Base-by-base conservation (phyloP, 1,140 invertebrate genomes). In the Ditylenchus dipsaci region DNA sequence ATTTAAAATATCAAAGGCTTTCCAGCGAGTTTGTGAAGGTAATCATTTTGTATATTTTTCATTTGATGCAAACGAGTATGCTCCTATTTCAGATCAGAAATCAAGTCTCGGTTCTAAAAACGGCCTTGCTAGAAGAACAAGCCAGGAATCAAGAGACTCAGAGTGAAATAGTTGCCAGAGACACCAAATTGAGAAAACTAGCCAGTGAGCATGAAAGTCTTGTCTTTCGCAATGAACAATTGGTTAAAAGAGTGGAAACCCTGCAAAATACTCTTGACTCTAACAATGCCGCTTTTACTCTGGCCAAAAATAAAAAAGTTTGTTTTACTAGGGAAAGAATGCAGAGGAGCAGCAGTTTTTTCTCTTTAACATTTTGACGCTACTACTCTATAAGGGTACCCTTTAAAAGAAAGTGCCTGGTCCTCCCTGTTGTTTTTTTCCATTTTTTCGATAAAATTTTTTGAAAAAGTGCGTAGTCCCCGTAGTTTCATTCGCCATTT, bases 201-300 rank as follows among this genome's bases (percentile, higher is more conserved):
- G 43, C 72, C 15, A 38, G 49, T 19, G 76, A 78, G 70, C 77
- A 77, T 59, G 76, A 78, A 23, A 65, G 71, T n/a, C 66, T 78
- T 3, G 65, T 58, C 1, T 78, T 78, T 43, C 72, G 76, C 43
- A 78, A 78, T 65, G 73, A 67, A n/a, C 76, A 78, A 61, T 62
- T 78, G 19, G 56, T 72, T 17, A 78, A 79, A 63, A 60, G 76
- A 27, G 77, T 78, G n/a, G 76, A 78, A 49, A 56, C 26, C n/a
- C 59, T 76, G 27, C 75, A 76, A 58, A 38, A 70, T 30, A 66
- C 45, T 38, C 59, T 76, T 7, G 75, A 76, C 21, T 53, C 70
- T 13, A 58, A 76, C 15, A 73, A 65, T 56, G 62, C 63, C 23
- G 63, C 42, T 11, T 74, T 73, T 65, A 67, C 58, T 23, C n/a